Conservation (phyloP, 2,888 invertebrate genomes). For the Caenorhabditis sp. region DNA sequence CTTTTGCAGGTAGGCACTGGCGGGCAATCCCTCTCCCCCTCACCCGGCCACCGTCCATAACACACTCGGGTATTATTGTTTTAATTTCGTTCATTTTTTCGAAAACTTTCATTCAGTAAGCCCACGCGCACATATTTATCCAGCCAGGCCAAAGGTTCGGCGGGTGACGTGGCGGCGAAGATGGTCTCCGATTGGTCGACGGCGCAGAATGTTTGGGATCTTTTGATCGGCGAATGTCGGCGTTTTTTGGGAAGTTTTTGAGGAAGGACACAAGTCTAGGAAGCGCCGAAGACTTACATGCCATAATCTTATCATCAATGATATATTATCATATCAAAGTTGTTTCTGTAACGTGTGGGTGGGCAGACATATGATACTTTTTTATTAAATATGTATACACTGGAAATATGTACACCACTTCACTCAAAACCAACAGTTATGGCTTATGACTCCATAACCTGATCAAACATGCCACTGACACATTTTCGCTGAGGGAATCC, state of each 20-base stretch:
- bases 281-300: no score
- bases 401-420: no score
- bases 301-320: no score
- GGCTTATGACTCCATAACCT: conserved; percentile 47
- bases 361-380: not conserved
- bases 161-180: conserved; percentile 15
- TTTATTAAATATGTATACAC: no score
- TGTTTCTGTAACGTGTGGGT: no score
- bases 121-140: not conserved
- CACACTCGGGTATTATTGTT: conserved; percentile 1
- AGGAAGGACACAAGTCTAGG: no score
- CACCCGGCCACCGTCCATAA: not conserved
- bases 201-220: conserved; percentile 11
- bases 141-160: not conserved
- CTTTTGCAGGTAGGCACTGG: not conserved
- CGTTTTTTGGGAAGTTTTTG: no score
- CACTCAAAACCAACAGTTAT: not conserved
- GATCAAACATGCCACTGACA: conserved; percentile 46
- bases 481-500: conserved; percentile 26
- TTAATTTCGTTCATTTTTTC: not conserved
- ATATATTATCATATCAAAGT: no score
- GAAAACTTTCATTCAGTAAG: conserved; percentile 3
- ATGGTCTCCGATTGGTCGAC: conserved; percentile 36
- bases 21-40: no score
- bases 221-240: conserved; percentile 2